Conservation (phyloP, 2,797 vertebrate species). For the Urosaurus nigricauda region DNA sequence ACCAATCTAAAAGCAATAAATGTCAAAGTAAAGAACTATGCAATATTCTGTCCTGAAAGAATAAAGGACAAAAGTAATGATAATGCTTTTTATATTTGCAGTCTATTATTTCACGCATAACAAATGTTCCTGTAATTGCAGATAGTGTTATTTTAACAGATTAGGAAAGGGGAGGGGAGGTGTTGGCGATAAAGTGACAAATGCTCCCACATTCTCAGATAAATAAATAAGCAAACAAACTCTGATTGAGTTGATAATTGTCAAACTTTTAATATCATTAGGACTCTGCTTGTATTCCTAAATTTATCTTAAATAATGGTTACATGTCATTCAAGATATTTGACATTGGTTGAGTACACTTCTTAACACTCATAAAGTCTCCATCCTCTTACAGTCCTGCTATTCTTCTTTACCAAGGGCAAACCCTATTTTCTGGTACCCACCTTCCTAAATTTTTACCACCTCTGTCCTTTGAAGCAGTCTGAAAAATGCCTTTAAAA, state of each 20-base stretch:
- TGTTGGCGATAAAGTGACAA: conserved; percentile 48
- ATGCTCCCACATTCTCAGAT: conserved; percentile 45
- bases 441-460: background rate
- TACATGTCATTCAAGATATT: background rate
- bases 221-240: conserved; percentile 27
- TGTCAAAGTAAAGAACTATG: conserved; percentile 84
- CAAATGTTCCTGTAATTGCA: conserved; percentile 78
- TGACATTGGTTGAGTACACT: too few species aligned
- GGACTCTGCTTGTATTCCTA: conserved; percentile 23
- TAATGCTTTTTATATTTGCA: conserved; percentile 81
- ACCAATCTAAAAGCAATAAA: conserved; percentile 84
- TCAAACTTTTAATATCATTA: conserved; percentile 28
- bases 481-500: background rate
- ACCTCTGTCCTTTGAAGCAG: background rate
- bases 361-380: too few species aligned
- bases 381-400: too few species aligned
- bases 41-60: conserved; percentile 82
- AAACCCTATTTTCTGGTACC: background rate
- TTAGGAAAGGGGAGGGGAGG: conserved; percentile 62
- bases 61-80: conserved; percentile 82
- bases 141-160: conserved; percentile 76
- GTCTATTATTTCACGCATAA: conserved; percentile 81
- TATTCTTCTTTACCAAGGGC: background rate
- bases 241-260: conserved; percentile 40
- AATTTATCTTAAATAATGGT: conserved; percentile 11